phyloP scores from a whole-genome alignment of 2,797 vertebrate genomes.

The Pseudotriccus pelzelni region DNA sequence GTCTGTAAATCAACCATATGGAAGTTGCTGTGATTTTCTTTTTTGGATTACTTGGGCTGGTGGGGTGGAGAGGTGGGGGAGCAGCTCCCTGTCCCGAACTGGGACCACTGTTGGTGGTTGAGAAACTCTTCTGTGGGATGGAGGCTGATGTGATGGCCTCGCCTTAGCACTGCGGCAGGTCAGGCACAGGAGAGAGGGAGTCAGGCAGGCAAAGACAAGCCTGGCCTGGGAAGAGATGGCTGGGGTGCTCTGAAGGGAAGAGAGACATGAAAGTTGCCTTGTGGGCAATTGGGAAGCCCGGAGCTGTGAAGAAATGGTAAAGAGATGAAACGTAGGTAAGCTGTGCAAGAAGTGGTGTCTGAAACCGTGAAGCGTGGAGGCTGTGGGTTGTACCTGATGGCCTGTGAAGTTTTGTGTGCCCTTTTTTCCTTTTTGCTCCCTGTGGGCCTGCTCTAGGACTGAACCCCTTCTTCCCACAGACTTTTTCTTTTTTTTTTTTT shows the following conservation, averaged over 20 bases:
- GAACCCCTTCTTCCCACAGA: neutral
- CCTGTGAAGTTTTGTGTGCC: neutral
- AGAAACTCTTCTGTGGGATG: neutral
- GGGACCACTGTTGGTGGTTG: neutral
- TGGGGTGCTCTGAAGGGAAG: neutral
- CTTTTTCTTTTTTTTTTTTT: neutral
- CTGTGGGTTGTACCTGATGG: neutral
- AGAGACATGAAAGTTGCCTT: neutral
- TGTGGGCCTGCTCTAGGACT: neutral
- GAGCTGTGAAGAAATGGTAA: neutral
- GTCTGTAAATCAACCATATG: neutral
- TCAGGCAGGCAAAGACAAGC: neutral
- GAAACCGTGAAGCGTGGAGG: neutral
- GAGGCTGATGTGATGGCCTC: neutral
- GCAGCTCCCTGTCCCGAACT: neutral
- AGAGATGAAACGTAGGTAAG: neutral
- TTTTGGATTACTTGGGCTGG: neutral
- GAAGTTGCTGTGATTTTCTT: neutral
- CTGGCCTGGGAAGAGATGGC: neutral
- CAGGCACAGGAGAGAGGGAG: neutral
- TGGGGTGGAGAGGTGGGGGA: neutral
- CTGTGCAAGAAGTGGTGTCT: neutral
- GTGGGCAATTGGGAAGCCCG: rapidly evolving
- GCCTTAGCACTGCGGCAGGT: rapidly evolving
- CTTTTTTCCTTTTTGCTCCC: neutral